phyloP scores from a whole-genome alignment of 2,113 vertebrate genomes.

The Pteruthius melanotis region DNA sequence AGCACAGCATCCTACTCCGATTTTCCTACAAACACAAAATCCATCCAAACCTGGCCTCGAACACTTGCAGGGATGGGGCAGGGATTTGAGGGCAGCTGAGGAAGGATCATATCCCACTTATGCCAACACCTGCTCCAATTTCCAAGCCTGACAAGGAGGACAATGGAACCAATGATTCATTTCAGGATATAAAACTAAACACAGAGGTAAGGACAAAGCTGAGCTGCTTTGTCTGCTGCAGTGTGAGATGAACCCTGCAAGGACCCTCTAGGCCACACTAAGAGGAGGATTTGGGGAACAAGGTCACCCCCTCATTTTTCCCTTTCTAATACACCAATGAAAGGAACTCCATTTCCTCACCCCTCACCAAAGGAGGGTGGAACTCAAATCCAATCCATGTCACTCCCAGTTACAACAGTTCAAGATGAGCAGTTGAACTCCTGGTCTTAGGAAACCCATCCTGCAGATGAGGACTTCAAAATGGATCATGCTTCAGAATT shows the following conservation, averaged over 20 bases:
- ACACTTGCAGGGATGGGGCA: neutral
- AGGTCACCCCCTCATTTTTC: neutral
- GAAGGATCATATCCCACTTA: neutral
- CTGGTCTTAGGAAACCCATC: neutral
- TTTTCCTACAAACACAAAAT: neutral
- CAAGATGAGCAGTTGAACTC: neutral
- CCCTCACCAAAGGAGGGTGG: neutral
- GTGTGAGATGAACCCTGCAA: neutral
- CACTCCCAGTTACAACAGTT: neutral
- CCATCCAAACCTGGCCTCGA: neutral
- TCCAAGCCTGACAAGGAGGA: neutral
- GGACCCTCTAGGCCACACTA: neutral
- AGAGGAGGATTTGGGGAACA: neutral
- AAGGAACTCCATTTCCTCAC: neutral
- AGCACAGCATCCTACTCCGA: neutral
- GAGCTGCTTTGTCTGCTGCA: neutral
- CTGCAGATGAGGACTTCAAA: neutral
- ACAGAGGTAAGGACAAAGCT: neutral
- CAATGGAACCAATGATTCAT: neutral
- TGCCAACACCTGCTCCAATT: neutral
- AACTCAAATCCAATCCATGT: neutral
- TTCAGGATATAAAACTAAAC: neutral
- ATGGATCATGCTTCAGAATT: neutral
- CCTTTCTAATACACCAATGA: neutral
- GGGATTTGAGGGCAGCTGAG: neutral